A percentile compares a stretch with the other conserved stretches of the same genome.
phyloP scores from a whole-genome alignment of 2,888 invertebrate species.

The Philereme transversata region DNA sequence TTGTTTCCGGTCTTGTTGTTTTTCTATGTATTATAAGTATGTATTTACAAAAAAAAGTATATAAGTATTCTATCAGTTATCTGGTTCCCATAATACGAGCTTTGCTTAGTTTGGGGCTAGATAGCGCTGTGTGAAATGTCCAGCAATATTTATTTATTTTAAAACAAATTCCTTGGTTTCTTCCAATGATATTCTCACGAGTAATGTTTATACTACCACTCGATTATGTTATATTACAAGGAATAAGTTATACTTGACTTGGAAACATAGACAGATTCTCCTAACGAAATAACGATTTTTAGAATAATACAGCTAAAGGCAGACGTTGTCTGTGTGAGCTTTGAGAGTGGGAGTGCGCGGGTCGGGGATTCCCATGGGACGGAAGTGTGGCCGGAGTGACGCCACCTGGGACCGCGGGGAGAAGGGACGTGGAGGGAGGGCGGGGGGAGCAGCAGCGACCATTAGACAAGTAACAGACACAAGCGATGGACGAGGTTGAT shows the following conservation, averaged over 20 bases:
- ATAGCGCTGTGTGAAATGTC: no score
- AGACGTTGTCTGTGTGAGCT: constrained; percentile 42
- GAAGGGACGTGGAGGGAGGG: constrained; percentile 28
- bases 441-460: constrained; percentile 36
- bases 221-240: background rate
- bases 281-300: constrained; percentile 33
- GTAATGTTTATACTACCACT: background rate
- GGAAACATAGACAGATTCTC: constrained; percentile 25
- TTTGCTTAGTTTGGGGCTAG: no score
- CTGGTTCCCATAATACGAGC: no score
- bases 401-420: constrained; percentile 73
- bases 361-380: constrained; percentile 71
- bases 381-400: constrained; percentile 74
- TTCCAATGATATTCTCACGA: no score
- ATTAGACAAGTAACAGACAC: constrained; percentile 60
- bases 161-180: no score
- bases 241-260: constrained; percentile 12
- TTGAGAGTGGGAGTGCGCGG: constrained; percentile 60
- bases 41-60: no score
- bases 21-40: no score
- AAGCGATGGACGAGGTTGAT: constrained; percentile 52
- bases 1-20: no score
- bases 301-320: constrained; percentile 39
- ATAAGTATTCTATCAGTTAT: no score
- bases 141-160: no score